These are phyloP conservation scores for Geophilus truncorum DNA, from an alignment of 2,888 invertebrate genomes.

Conservation along the genomic window DNA sequence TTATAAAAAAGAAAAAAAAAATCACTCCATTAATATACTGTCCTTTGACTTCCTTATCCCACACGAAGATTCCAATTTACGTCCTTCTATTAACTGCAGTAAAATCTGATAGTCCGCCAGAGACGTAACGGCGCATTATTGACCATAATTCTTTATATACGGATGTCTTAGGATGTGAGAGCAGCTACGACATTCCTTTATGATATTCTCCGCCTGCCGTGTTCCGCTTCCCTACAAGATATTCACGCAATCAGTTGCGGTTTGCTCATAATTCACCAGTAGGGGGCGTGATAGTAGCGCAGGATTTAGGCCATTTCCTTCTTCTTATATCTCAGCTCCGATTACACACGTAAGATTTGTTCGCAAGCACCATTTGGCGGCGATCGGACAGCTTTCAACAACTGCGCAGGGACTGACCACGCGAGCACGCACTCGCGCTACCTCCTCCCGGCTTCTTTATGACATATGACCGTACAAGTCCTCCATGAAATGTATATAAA, in stretches of 20 bases:
- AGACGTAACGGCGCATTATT: background rate
- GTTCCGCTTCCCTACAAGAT: background rate
- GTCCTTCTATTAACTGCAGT: background rate
- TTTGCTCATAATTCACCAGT: background rate
- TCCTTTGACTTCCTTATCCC: too few relatives aligned
- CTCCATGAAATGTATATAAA: slow-evolving; percentile 24
- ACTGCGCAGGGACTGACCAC: slow-evolving; percentile 11
- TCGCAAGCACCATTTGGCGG: slow-evolving; percentile 14
- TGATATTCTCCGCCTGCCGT: background rate
- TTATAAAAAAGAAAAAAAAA: too few relatives aligned
- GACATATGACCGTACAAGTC: slow-evolving; percentile 13
- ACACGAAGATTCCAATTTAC: background rate
- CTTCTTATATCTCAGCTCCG: slow-evolving; percentile 15
- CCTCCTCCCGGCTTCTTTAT: background rate
- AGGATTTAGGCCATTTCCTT: slow-evolving; percentile 13
- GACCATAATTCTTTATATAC: slow-evolving; percentile 23
- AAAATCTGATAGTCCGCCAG: background rate
- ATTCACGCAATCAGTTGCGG: slow-evolving; percentile 8
- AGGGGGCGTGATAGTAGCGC: background rate
- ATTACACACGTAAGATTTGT: slow-evolving; percentile 19
- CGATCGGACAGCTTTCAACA: slow-evolving; percentile 23
- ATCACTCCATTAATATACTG: too few relatives aligned
- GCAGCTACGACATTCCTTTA: background rate
- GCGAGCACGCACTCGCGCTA: background rate
- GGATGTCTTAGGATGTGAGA: background rate